Evolutionary conservation across 2,113 vertebrate species (phyloP).

Genomic region (Strigops habroptila): DNA sequence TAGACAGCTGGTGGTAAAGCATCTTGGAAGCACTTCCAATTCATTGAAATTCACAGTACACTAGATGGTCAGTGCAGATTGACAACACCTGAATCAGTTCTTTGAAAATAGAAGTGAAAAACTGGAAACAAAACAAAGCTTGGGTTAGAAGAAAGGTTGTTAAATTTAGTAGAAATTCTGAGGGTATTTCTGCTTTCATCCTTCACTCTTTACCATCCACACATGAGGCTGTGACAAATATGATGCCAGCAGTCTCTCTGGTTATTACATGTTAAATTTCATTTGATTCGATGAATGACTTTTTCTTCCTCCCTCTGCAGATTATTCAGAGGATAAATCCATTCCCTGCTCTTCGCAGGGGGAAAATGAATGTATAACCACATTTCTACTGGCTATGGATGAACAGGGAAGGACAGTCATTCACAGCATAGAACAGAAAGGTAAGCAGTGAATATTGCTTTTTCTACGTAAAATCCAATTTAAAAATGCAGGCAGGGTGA

Average conservation of each 20-base stretch:
- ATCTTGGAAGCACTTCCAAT: slow-evolving; percentile 62
- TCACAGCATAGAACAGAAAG: slow-evolving; percentile 82
- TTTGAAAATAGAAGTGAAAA: slow-evolving; percentile 61
- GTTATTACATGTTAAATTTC: slow-evolving; percentile 55
- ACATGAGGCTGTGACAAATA: slow-evolving; percentile 23
- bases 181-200: background rate
- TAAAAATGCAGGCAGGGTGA: background rate
- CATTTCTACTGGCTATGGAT: slow-evolving; percentile 81
- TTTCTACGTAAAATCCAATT: background rate
- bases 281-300: slow-evolving; percentile 55
- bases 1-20: slow-evolving; percentile 53
- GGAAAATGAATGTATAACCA: slow-evolving; percentile 88
- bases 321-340: slow-evolving; percentile 81
- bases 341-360: slow-evolving; percentile 84
- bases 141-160: background rate
- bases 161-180: background rate
- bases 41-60: slow-evolving; percentile 59
- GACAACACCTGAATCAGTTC: slow-evolving; percentile 62
- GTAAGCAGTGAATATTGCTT: slow-evolving; percentile 69
- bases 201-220: background rate
- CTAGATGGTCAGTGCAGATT: slow-evolving; percentile 63
- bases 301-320: slow-evolving; percentile 72
- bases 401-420: slow-evolving; percentile 80
- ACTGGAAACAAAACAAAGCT: background rate
- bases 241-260: slow-evolving; percentile 32